Evolutionary conservation across 2,113 vertebrate species (phyloP), one percentile per base, ranked within the genome.

Genomic region (Galemys pyrenaicus): DNA sequence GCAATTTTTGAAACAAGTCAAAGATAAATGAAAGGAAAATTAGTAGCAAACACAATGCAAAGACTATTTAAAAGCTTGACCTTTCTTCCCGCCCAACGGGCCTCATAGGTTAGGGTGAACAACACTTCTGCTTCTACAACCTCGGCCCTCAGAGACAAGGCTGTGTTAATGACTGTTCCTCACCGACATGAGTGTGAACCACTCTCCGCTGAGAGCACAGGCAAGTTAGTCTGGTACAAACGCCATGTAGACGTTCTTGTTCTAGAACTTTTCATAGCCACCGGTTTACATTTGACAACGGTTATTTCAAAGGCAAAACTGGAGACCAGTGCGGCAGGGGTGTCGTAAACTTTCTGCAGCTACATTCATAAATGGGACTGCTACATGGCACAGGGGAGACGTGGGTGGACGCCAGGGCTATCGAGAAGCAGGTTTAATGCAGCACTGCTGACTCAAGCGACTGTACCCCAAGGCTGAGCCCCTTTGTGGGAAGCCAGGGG

Each of bases 341-440:
- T 70, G 85, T 58, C 95, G 95, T 74, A 89, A 96, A 78, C 51
- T 49, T 16, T 49, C 88, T 82, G 51, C 86, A 85, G 91, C 92
- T 91, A 64, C 49, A 65, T 41, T 74, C 13, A 3, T 37, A 70
- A 75, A 51, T 9, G 49, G 9, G 54, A 44, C 44, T 9, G 9
- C 44, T 9, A 44, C n/a, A n/a, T n/a, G n/a, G n/a, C n/a, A n/a
- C n/a, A n/a, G n/a, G n/a, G n/a, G n/a, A n/a, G n/a, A n/a, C n/a
- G n/a, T n/a, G n/a, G n/a, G n/a, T n/a, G n/a, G n/a, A n/a, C n/a
- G n/a, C n/a, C n/a, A n/a, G n/a, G n/a, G n/a, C n/a, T n/a, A n/a
- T n/a, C n/a, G n/a, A n/a, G n/a, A n/a, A n/a, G n/a, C n/a, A n/a
- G n/a, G n/a, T n/a, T n/a, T n/a, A n/a, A n/a, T n/a, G n/a, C n/a